A percentile compares a stretch with the other conserved stretches of the same genome.
These are phyloP conservation scores for Formica exsecta DNA, from an alignment of 1,140 invertebrate species.

Conservation along the genomic window DNA sequence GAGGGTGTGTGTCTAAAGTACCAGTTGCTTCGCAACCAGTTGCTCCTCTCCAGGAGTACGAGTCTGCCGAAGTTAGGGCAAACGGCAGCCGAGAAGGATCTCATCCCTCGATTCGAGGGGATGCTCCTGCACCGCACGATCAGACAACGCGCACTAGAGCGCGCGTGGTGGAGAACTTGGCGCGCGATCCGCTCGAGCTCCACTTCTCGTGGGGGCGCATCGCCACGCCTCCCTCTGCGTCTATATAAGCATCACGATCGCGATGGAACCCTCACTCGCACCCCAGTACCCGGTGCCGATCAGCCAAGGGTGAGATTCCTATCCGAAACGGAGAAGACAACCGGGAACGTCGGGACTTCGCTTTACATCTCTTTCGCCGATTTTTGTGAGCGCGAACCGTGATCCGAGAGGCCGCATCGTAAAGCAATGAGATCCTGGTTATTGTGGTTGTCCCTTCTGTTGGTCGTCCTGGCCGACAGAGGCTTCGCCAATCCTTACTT, in stretches of 20 bases:
- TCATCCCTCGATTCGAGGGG: background rate
- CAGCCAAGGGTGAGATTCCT: conserved; percentile 42
- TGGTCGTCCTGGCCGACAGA: conserved; percentile 72
- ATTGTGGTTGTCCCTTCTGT: conserved; percentile 71
- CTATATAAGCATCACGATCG: conserved; percentile 80
- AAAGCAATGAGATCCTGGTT: conserved; percentile 76
- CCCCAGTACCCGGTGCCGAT: conserved; percentile 61
- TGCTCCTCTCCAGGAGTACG: conserved; percentile 65
- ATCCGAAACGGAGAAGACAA: conserved; percentile 24
- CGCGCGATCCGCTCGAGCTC: conserved; percentile 63
- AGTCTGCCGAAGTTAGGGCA: background rate
- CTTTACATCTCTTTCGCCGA: background rate
- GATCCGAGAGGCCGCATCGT: conserved; percentile 33
- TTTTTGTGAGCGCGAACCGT: conserved; percentile 3
- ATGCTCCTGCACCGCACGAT: background rate
- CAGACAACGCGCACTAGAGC: conserved; percentile 37
- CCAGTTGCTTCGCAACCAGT: conserved; percentile 82
- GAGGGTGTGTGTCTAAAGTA: conserved; percentile 38
- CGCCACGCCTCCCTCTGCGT: conserved; percentile 79
- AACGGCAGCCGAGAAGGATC: conserved; percentile 5
- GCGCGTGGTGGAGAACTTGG: conserved; percentile 47
- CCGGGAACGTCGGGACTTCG: conserved; percentile 35
- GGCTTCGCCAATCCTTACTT: conserved; percentile 76
- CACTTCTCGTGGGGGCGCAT: conserved; percentile 70
- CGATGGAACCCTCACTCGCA: conserved; percentile 77